These are phyloP conservation scores for Triplophysa siluroides DNA, from an alignment of 2,113 vertebrate species.

Conservation along the genomic window DNA sequence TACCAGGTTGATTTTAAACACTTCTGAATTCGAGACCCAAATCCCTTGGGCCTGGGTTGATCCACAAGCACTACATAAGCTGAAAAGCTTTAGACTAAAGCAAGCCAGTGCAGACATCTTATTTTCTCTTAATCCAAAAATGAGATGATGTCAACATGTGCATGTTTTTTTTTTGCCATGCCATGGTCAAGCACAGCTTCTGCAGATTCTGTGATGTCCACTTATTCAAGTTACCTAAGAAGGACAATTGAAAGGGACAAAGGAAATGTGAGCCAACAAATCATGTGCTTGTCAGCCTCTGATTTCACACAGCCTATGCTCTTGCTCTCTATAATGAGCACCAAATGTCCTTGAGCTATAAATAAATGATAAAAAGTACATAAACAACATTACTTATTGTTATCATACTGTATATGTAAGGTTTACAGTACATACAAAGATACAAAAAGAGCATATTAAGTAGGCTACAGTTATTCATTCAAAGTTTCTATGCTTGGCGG, in stretches of 20 bases:
- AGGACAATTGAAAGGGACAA: neutral
- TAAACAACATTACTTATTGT: neutral
- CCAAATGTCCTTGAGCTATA: neutral
- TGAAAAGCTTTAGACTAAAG: neutral
- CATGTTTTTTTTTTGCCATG: neutral
- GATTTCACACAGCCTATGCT: neutral
- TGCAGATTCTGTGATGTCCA: neutral
- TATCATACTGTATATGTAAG: too few species aligned
- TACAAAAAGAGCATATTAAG: neutral
- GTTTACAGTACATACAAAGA: too few species aligned
- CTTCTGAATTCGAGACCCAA: constrained; percentile 4
- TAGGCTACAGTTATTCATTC: neutral
- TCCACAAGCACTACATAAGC: neutral
- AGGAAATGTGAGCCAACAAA: neutral
- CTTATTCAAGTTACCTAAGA: neutral
- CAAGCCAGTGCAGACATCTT: neutral
- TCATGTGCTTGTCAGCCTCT: neutral
- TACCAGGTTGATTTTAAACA: constrained; percentile 28
- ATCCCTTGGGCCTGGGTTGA: neutral
- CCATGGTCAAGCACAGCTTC: neutral
- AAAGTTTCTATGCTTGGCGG: neutral
- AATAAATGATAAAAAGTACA: too few species aligned
- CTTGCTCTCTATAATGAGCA: neutral
- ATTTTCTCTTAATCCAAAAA: neutral
- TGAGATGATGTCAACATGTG: neutral